These are phyloP conservation scores for Gryllus longicercus DNA, from an alignment of 2,888 invertebrate species.

Conservation along the genomic window DNA sequence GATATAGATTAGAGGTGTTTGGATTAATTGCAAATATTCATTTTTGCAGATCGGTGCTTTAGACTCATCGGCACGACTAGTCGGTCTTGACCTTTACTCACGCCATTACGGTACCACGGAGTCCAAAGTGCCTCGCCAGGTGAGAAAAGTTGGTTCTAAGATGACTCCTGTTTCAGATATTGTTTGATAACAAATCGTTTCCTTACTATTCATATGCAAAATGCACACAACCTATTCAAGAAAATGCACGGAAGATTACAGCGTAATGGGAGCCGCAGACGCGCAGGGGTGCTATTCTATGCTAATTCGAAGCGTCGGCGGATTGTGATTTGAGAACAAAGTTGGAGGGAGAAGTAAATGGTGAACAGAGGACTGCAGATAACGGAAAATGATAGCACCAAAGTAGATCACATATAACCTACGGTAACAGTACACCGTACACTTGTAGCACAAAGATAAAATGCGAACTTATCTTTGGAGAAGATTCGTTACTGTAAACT, in stretches of 20 bases:
- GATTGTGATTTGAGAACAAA: too few species aligned
- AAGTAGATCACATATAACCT: too few species aligned
- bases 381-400: too few species aligned
- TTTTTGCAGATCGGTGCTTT: background rate
- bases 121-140: background rate
- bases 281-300: background rate
- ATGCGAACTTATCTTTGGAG: too few species aligned
- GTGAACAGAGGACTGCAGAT: too few species aligned
- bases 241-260: too few species aligned
- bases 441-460: too few species aligned
- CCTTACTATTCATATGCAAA: constrained; percentile 17
- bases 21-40: background rate
- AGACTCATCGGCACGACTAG: background rate
- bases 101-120: too few species aligned
- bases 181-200: background rate
- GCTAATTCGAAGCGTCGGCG: background rate
- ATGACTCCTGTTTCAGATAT: background rate
- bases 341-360: too few species aligned
- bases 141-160: background rate
- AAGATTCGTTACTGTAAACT: too few species aligned
- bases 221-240: background rate
- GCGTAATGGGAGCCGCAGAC: background rate
- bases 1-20: background rate
- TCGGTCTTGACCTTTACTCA: background rate
- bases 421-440: too few species aligned